Evolutionary conservation across 2,797 vertebrate species (phyloP), one percentile per base, ranked within the genome.

Genomic region (Onychomys leucogaster): DNA sequence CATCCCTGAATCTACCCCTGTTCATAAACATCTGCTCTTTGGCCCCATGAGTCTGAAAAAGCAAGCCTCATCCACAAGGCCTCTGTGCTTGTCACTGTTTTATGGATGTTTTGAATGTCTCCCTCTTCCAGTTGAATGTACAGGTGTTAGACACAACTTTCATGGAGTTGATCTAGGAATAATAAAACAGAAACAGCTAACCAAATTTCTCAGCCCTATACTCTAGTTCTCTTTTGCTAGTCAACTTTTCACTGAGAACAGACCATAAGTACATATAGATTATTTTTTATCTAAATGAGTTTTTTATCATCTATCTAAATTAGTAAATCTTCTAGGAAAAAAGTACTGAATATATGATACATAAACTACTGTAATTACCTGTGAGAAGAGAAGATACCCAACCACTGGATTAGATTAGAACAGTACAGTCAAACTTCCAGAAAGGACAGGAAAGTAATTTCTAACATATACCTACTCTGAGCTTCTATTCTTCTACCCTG

Each of bases 121-220:
- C 97, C 82, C 84, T 41, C 69, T 84, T 82, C 37, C 65, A 1
- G 91, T 91, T 5, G 87, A 55, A 10, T 29, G 57, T 27, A 63
- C 34, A 5, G 78, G 27, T 75, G 90, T 37, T 80, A 57, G 43
- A 19, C 46, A 80, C 32, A 46, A n/a, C 59, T 84, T 96, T 98
- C 29, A 0, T 76, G 75, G 77, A 88, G 52, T 29, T 98, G 97
- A 98, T 96, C 97, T 98, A 94, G 95, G 86, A 95, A 93, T 59
- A 77, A 59, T 97, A 67, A 37, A 29, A 75, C 85, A 0, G 82
- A 73, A 32, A 81, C 67, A 34, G 34, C 82, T 90, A 96, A 95
- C 61, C 49, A 13, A n/a, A 61, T 25, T 75, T 84, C n/a, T 84
- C 90, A 98, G 93, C 92, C 77, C 95, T 49, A 1, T 55, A 41